Base-by-base conservation (phyloP, 2,797 vertebrate genomes). In the Schizopygopsis pylzovi region DNA sequence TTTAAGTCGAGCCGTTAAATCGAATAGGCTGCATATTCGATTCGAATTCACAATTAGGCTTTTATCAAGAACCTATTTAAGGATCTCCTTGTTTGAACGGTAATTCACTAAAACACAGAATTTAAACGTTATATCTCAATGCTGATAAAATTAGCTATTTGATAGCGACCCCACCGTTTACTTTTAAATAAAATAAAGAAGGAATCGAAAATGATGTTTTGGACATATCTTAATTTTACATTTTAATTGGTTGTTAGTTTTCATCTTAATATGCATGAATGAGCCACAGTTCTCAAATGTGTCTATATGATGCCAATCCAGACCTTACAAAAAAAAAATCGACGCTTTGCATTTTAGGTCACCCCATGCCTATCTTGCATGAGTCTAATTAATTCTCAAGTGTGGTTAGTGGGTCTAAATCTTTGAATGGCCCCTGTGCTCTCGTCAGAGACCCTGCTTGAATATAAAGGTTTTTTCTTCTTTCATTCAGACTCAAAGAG, bases 381-480 rank as follows among this genome's bases (percentile, higher is more conserved):
- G 94, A 94, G 93, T 93, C 95, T 96, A 95, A 96, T 96, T 95
- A 96, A 96, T 95, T 93, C 94, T 94, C 95, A 93, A 89, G 94
- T 96, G 93, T 95, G 94, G 94, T 94, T 94, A 93, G 91, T 90
- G 93, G 91, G 91, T 90, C 87, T 85, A 71, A 75, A 81, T 76
- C 84, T 86, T 91, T 95, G 94, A 96, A 95, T 94, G 93, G 91
- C 93, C 89, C 90, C 93, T 88, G 88, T 92, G 90, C 87, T 94
- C 94, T 93, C 94, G 95, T 95, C 94, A 95, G 95, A 95, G 94
- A 93, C 94, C 95, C 95, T 96, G 94, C 90, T 94, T 97, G 96
- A 96, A 97, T 96, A 96, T 93, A 94, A 94, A 93, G 95, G 92
- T 90, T 92, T 95, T 93, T 93, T 95, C 95, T 94, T 93, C 94